Conservation (phyloP, 2,797 vertebrate species). For the Brachymystax lenok region DNA sequence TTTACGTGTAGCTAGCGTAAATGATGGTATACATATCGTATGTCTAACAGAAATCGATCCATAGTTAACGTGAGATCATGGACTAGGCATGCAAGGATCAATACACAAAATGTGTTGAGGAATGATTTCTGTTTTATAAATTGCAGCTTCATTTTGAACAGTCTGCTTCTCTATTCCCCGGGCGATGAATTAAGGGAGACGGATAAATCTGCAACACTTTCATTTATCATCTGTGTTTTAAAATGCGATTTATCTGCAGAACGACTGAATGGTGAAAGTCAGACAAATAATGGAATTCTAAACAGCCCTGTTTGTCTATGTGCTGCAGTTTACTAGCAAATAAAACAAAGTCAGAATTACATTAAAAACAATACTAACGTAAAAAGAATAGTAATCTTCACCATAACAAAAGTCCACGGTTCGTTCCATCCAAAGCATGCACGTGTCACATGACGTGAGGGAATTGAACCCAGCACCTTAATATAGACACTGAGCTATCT, state of each 20-base stretch:
- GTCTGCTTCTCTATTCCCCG: neutral
- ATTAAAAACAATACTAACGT: neutral
- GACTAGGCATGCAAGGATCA: conserved; percentile 34
- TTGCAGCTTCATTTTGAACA: conserved; percentile 31
- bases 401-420: neutral
- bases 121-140: conserved; percentile 40
- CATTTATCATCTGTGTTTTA: conserved; percentile 18
- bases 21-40: conserved; percentile 32
- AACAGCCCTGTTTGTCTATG: neutral
- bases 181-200: neutral
- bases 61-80: conserved; percentile 41
- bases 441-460: neutral
- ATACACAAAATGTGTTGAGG: conserved; percentile 15
- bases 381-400: neutral
- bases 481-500: neutral
- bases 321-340: neutral
- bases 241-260: conserved; percentile 3
- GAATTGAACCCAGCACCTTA: neutral
- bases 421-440: neutral
- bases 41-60: neutral
- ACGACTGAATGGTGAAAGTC: neutral
- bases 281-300: neutral
- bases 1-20: conserved; percentile 26
- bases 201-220: conserved; percentile 5
- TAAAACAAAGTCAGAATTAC: neutral